phyloP scores from a whole-genome alignment of 2,888 invertebrate genomes.

The Drosophila colorata region DNA sequence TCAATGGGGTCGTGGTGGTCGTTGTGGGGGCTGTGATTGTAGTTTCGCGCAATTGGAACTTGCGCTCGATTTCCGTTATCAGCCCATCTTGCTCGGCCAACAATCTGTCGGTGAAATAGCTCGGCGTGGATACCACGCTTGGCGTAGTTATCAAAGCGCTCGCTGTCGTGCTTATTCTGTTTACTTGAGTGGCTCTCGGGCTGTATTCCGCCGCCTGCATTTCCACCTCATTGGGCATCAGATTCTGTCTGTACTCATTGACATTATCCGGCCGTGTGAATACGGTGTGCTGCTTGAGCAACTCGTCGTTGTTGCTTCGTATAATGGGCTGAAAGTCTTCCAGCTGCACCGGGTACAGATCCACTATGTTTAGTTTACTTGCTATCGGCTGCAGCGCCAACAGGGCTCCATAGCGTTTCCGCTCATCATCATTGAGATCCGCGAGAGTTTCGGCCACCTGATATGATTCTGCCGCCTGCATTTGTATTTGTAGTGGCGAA shows the following conservation, averaged over 20 bases:
- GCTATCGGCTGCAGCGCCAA: conserved; percentile 65
- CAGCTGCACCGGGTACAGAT: conserved; percentile 82
- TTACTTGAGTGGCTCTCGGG: conserved; percentile 17
- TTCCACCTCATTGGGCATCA: conserved; percentile 78
- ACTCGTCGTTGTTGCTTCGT: conserved; percentile 76
- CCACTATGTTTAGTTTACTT: conserved; percentile 83
- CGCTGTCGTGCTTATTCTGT: conserved; percentile 22
- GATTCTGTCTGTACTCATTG: conserved; percentile 70
- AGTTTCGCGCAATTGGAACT: conserved; percentile 82
- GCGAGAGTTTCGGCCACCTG: conserved; percentile 74
- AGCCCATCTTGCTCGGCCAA: conserved; percentile 84
- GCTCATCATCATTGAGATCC: conserved; percentile 64
- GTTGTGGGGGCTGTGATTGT: conserved; percentile 34
- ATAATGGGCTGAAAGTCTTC: conserved; percentile 77
- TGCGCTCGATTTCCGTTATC: conserved; percentile 85
- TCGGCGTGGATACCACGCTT: conserved; percentile 41
- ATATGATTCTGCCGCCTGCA: conserved; percentile 73
- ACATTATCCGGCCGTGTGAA: conserved; percentile 59
- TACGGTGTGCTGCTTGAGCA: conserved; percentile 76
- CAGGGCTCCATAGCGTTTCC: conserved; percentile 55
- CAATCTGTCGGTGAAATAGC: conserved; percentile 83
- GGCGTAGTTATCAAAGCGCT: conserved; percentile 18
- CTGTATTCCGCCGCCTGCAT: conserved; percentile 11
- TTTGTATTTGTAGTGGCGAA: conserved; percentile 62
- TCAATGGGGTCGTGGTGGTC: conserved; percentile 26